Evolutionary conservation across 2,888 invertebrate genomes (phyloP).

Genomic region (Leucania comma): DNA sequence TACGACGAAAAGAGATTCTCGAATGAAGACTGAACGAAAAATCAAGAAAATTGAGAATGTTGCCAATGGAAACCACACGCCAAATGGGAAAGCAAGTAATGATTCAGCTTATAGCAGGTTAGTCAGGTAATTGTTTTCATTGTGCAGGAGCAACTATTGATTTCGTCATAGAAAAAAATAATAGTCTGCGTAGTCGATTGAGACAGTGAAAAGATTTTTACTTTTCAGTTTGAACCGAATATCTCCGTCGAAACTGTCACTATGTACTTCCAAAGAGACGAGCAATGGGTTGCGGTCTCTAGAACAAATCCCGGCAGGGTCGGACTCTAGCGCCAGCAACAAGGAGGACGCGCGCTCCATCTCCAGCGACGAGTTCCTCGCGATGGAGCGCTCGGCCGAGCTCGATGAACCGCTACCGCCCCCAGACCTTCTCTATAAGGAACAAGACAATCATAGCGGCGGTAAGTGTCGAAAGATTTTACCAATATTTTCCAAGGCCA

Average conservation of each 20-base stretch:
- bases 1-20: slow-evolving; percentile 77
- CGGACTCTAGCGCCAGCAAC: slow-evolving; percentile 81
- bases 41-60: slow-evolving; percentile 78
- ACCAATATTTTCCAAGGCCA: too few species aligned
- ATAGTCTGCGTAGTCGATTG: not conserved
- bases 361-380: slow-evolving; percentile 87
- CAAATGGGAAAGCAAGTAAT: slow-evolving; percentile 83
- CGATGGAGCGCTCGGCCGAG: slow-evolving; percentile 88
- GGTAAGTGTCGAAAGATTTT: slow-evolving; percentile 68
- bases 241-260: slow-evolving; percentile 87
- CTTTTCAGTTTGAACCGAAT: slow-evolving; percentile 84
- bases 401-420: slow-evolving; percentile 76
- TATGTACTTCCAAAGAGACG: slow-evolving; percentile 82
- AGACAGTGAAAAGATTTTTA: slow-evolving; percentile 21
- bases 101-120: slow-evolving; percentile 97
- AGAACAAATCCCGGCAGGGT: slow-evolving; percentile 80
- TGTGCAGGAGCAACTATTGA: slow-evolving; percentile 5
- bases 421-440: slow-evolving; percentile 75
- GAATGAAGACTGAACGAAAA: slow-evolving; percentile 79
- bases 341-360: slow-evolving; percentile 83
- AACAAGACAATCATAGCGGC: slow-evolving; percentile 72
- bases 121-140: slow-evolving; percentile 84
- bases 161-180: not conserved
- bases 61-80: slow-evolving; percentile 83
- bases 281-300: slow-evolving; percentile 75